Percentiles rank a stretch among this genome's conserved stretches.
Evolutionary conservation across 2,797 vertebrate genomes (phyloP).

Genomic region (Poecilia velifera): DNA sequence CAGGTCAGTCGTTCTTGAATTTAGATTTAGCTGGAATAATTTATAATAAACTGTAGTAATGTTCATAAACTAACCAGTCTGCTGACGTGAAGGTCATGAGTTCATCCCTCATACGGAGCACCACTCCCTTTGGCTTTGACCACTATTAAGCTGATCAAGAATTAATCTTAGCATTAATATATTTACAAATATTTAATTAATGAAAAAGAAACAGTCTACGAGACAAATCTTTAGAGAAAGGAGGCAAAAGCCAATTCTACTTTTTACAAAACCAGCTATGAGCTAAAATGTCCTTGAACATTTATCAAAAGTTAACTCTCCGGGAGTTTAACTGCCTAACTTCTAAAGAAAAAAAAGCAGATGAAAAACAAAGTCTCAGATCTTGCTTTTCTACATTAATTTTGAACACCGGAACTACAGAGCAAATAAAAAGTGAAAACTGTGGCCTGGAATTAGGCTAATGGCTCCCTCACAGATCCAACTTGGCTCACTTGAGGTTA

Average conservation of each 20-base stretch:
- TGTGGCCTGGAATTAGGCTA: background rate
- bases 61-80: background rate
- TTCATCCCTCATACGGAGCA: background rate
- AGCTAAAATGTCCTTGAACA: background rate
- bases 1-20: constrained; percentile 83
- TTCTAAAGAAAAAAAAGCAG: background rate
- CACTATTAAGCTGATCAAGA: background rate
- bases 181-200: background rate
- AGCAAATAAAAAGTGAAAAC: background rate
- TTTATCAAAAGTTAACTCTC: background rate
- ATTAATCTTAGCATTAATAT: background rate
- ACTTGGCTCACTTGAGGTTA: background rate
- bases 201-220: background rate
- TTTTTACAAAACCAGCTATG: background rate
- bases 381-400: background rate
- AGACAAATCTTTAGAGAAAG: background rate
- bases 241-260: background rate
- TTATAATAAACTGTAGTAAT: background rate
- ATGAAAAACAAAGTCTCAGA: background rate
- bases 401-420: background rate
- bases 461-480: background rate
- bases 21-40: background rate
- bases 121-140: background rate
- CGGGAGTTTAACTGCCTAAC: background rate
- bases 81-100: background rate